Base-by-base conservation (phyloP, 2,888 invertebrate genomes). In the Tribolium freemani region DNA sequence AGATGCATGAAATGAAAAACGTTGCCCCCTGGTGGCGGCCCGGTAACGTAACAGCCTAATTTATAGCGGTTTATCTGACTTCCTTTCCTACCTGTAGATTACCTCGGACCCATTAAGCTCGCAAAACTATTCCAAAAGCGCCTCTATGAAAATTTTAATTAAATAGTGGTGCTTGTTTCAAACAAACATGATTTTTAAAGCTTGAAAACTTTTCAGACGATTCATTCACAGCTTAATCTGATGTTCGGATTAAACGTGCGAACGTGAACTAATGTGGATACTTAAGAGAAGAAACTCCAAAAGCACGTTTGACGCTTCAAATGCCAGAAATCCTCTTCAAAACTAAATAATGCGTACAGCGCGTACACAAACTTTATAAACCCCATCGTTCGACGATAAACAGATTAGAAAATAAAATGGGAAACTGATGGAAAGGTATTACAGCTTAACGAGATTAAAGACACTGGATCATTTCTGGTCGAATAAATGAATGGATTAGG, bases 371-470 rank as follows among this genome's bases (percentile, higher is more conserved):
- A 79, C 82, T 82, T 81, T 77, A 79, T 82, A 80, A 83, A 81
- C 81, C 79, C 79, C 79, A 81, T 71, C 73, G 77, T 77, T 74
- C 78, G 81, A 79, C 82, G 79, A 83, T 84, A 85, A 85, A 85
- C 84, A 85, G 86, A 86, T 86, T 86, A 85, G 83, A 82, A 83
- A 83, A 81, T 80, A 82, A 82, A 85, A 85, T 84, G 81, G 83
- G 83, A 80, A 81, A 81, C 81, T 84, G 83, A 84, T 83, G 84
- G 82, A 84, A 81, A 83, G 83, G 83, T 84, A 84, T 85, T 84
- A 85, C 81, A 80, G 77, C 80, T 81, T 85, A 84, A 86, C 83
- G 78, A 83, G 84, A 85, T 85, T 85, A 83, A 82, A 78, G 80
- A 80, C 81, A 78, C 75, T 81, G 81, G 82, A 82, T 83, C 82